A percentile compares a stretch with the other conserved stretches of the same genome.
Conservation (phyloP, 2,797 vertebrate species). For the Brotogeris chrysoptera region DNA sequence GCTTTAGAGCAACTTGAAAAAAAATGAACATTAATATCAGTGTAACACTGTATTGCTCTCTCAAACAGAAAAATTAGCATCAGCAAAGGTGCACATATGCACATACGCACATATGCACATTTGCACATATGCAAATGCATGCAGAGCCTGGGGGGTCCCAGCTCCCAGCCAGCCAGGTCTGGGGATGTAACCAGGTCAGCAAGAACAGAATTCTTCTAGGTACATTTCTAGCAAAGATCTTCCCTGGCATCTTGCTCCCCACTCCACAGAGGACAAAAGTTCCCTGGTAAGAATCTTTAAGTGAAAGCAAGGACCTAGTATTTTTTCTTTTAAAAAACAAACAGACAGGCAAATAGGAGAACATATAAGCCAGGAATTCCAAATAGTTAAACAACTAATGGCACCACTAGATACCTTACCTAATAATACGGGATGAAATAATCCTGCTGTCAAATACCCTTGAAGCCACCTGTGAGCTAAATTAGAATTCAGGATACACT, state of each 20-base stretch:
- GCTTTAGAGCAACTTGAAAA: background rate
- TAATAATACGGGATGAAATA: background rate
- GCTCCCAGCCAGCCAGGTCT: background rate
- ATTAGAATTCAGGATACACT: background rate
- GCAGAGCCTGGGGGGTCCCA: background rate
- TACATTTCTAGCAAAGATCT: background rate
- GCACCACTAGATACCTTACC: background rate
- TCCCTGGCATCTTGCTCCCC: background rate
- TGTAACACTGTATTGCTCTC: background rate
- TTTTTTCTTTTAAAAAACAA: background rate
- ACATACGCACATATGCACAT: too few species aligned
- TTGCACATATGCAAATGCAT: background rate
- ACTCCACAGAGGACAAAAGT: background rate
- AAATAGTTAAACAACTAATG: background rate
- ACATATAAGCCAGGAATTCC: background rate
- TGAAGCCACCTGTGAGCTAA: background rate
- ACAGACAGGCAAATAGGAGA: background rate
- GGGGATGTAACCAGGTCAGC: background rate
- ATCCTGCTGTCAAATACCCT: background rate
- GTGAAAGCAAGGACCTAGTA: background rate
- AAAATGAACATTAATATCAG: background rate
- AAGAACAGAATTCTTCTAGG: background rate
- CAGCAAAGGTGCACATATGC: background rate
- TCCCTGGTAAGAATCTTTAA: background rate
- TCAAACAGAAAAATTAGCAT: background rate